Conservation (phyloP, 64 coral and sea anemone species). For the Montipora sp. region DNA sequence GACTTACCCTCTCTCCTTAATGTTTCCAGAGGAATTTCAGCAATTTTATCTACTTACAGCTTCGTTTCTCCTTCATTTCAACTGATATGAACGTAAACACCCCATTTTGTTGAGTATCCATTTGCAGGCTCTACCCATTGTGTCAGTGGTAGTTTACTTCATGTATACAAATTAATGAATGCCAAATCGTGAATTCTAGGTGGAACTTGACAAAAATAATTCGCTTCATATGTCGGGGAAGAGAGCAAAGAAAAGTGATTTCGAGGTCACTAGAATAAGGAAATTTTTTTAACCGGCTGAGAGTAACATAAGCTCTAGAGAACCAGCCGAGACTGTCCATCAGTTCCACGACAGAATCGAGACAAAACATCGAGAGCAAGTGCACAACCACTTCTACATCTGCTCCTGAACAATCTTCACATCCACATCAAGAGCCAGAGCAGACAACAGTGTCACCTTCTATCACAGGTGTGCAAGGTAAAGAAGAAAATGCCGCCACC, state of each 20-base stretch:
- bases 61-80: background rate
- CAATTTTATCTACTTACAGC: background rate
- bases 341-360: no score
- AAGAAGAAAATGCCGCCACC: constrained; percentile 59
- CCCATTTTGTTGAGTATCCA: background rate
- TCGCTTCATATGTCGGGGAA: no score
- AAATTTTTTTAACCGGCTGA: no score
- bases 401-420: constrained; percentile 52
- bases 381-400: constrained; percentile 54
- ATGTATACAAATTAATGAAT: no score
- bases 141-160: background rate
- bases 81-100: constrained; percentile 7
- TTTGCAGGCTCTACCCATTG: background rate
- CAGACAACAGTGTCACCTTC: constrained; percentile 61
- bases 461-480: constrained; percentile 65
- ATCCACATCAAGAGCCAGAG: constrained; percentile 35
- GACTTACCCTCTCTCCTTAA: background rate
- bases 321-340: no score
- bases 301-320: no score
- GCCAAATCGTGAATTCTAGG: no score
- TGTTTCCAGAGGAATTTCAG: background rate
- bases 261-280: no score
- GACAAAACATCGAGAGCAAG: background rate
- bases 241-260: no score
- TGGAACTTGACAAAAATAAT: no score